Base-by-base conservation (phyloP, 2,888 invertebrate genomes). In the Eilema griseolum region DNA sequence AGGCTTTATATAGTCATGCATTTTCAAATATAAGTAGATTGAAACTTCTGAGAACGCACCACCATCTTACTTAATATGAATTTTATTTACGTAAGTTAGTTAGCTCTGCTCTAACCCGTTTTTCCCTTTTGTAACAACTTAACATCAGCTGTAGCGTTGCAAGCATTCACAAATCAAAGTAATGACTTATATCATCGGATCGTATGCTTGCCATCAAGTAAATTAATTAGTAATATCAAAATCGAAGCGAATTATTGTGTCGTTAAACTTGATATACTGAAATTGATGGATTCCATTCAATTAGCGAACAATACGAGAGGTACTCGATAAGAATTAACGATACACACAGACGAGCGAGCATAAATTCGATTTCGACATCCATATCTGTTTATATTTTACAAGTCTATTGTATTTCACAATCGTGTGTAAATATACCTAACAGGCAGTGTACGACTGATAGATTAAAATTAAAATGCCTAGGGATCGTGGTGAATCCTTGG, bases 311-410 rank as follows among this genome's bases (percentile, higher is more conserved):
- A 87, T 86, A 82, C 83, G 78, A 84, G 78, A 84, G 80, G 78
- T 81, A 80, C 85, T 83, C 86, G 87, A 88, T 88, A 87, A 87
- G 86, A 86, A 87, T 89, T 86, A 88, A 89, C 83, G 84, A 77
- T 81, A 82, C 72, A 65, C 70, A 59, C 26, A 41, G 12, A 63
- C n/a, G 16, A 69, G 57, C 41, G 31, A 69, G 41, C 63, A 20
- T 46, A 20, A 46, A 69, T 61, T 5, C 23, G 2, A 46, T 41
- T 73, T 62, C 26, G 23, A 10, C 2, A 26, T 77, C 26, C 80
- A 77, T 72, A 71, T 70, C 77, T 41, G 62, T 28, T 61, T 56
- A 67, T 28, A 24, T 26, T n/a, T 20, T 2, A 11, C 2, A 31
- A 61, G 4, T 28, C 1, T 31, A 20, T 62, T 16, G 31, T 52